Conservation (phyloP, 2,888 invertebrate species). For the Amphiduros pacificus region DNA sequence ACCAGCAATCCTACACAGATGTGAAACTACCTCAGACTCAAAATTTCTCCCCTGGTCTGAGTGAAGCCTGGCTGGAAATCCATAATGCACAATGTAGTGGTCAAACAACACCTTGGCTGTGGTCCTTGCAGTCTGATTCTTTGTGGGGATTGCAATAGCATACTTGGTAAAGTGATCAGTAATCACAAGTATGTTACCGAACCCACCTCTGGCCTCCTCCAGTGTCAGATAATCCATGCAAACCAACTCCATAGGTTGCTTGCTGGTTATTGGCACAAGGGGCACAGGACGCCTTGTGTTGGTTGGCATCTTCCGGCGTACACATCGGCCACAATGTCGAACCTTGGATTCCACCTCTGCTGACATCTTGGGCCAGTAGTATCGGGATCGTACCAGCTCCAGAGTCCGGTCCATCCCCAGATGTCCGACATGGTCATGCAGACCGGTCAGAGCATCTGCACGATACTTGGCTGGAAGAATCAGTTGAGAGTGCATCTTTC, state of each 20-base stretch:
- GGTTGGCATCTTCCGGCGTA: too few relatives aligned
- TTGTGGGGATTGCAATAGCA: slow-evolving; percentile 21
- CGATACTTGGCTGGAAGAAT: neutral
- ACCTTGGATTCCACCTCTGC: too few relatives aligned
- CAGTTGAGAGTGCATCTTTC: neutral
- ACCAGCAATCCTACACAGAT: neutral
- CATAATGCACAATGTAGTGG: slow-evolving; percentile 24
- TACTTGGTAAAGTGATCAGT: slow-evolving; percentile 29
- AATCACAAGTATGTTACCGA: slow-evolving; percentile 25
- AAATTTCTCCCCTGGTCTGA: slow-evolving; percentile 10
- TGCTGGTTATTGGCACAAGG: slow-evolving; percentile 9
- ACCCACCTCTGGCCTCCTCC: slow-evolving; percentile 19
- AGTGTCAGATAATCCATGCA: slow-evolving; percentile 25
- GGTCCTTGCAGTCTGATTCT: slow-evolving; percentile 23
- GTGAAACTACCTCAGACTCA: neutral
- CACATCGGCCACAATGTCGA: too few relatives aligned
- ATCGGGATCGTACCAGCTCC: neutral
- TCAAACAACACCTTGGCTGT: slow-evolving; percentile 26
- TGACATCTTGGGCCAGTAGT: neutral
- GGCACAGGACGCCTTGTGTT: too few relatives aligned
- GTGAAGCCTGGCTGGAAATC: slow-evolving; percentile 14
- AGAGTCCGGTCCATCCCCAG: neutral
- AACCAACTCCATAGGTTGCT: slow-evolving; percentile 24
- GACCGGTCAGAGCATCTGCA: neutral
- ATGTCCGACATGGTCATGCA: neutral